Evolutionary conservation across 2,797 vertebrate species (phyloP), one percentile per base, ranked within the genome.

Genomic region (Dipus sagitta): DNA sequence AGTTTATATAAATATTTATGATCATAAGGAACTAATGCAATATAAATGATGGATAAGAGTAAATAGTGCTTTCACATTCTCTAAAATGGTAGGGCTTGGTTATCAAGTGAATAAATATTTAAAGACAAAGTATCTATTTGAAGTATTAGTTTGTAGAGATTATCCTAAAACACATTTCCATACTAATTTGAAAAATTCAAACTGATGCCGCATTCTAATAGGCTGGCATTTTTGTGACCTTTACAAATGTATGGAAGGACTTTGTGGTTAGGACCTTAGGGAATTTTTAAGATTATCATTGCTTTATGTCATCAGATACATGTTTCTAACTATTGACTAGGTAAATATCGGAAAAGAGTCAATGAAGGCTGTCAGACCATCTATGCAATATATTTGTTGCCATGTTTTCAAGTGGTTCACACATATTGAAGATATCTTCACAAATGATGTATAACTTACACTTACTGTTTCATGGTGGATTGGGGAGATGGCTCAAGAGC

Each of bases 1-100:
- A 42, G 42, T 76, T 84, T 34, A 47, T n/a, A 78, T 58, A 94
- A 82, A 85, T 95, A 84, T 38, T 91, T 89, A 88, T 92, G 91
- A 62, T 54, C 13, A 71, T 21, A 92, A 86, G 18, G 60, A 90
- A 86, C 10, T 58, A 91, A 91, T 70, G 30, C 78, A 78, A 93
- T 90, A 34, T 70, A 71, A 91, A 67, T 24, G 21, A 34, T 64
- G 42, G 42, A n/a, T 52, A 72, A 82, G 18, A 79, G 84, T 86
- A 86, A 95, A 91, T 23, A 88, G 24, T 75, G 24, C 3, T 62
- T 77, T 84, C 18, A n/a, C 17, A n/a, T 47, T 90, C 47, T 71
- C 93, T 60, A 62, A 79, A 85, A 86, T 24, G 24, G 28, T 74
- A 20, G 18, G 6, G 12, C 70, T 90, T 74, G 11, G 6, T 85